Evolutionary conservation across 2,888 invertebrate genomes (phyloP).

Genomic region (Cephus runcator): DNA sequence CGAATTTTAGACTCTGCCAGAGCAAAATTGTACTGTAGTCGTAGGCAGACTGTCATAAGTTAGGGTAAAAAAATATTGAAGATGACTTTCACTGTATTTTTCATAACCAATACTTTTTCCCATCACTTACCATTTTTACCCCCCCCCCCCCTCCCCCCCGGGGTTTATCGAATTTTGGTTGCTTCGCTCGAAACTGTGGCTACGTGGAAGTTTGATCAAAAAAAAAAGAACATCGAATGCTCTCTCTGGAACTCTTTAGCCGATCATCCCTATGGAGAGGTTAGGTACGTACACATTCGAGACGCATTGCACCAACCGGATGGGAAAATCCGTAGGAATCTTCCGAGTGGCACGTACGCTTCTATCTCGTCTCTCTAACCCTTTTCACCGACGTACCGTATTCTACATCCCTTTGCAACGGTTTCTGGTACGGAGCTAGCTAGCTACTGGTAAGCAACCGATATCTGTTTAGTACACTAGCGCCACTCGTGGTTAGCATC

Average conservation of each 20-base stretch:
- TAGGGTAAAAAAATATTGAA: neutral
- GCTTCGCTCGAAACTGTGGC: neutral
- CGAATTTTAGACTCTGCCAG: no score
- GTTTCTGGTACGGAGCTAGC: neutral
- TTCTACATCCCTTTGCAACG: no score
- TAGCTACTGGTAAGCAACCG: neutral
- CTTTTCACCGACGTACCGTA: neutral
- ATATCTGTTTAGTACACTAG: neutral
- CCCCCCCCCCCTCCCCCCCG: accelerated
- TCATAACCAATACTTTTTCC: neutral
- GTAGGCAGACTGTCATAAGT: neutral
- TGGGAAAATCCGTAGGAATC: neutral
- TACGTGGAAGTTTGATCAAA: neutral
- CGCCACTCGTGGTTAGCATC: neutral
- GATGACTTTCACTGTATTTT: neutral
- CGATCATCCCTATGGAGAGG: neutral
- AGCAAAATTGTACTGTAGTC: neutral
- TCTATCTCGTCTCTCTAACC: neutral
- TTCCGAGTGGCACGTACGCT: neutral
- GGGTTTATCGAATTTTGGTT: neutral
- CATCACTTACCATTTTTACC: neutral
- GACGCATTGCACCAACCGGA: neutral
- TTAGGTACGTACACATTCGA: neutral
- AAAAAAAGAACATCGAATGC: neutral
- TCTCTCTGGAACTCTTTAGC: neutral